Conservation (phyloP, 2,113 vertebrate genomes). For the Microtus oregoni region DNA sequence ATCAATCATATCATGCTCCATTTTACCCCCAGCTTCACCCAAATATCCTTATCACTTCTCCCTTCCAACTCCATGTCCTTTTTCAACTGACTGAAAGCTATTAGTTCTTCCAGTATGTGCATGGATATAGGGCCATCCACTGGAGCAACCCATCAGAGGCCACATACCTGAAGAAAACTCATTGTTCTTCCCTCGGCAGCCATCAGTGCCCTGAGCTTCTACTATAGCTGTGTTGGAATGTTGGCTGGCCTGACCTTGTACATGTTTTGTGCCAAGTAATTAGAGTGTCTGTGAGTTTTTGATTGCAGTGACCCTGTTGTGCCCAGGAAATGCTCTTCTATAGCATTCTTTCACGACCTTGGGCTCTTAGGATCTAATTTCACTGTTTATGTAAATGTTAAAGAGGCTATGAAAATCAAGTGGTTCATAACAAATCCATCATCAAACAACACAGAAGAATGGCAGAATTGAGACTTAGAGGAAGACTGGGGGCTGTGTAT, state of each 20-base stretch:
- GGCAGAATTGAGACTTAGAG: background rate
- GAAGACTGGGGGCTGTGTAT: background rate
- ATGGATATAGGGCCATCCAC: background rate
- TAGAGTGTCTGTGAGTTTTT: background rate
- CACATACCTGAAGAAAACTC: background rate
- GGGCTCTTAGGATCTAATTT: background rate
- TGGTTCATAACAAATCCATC: background rate
- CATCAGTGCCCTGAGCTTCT: background rate
- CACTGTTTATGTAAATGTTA: background rate
- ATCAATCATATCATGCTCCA: too few relatives aligned
- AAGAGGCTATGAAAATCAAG: background rate
- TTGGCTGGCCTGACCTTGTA: background rate
- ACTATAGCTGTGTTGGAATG: background rate
- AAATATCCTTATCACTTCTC: background rate
- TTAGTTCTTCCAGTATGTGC: background rate
- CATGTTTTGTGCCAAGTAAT: background rate
- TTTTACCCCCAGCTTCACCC: background rate
- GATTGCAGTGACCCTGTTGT: too few relatives aligned
- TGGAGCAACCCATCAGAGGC: background rate
- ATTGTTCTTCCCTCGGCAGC: background rate
- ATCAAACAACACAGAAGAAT: background rate
- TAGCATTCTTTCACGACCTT: background rate
- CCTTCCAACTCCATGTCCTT: background rate
- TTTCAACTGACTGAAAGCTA: background rate
- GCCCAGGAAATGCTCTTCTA: background rate